Conservation (phyloP, 2,113 vertebrate species). For the Hystrix cristata region DNA sequence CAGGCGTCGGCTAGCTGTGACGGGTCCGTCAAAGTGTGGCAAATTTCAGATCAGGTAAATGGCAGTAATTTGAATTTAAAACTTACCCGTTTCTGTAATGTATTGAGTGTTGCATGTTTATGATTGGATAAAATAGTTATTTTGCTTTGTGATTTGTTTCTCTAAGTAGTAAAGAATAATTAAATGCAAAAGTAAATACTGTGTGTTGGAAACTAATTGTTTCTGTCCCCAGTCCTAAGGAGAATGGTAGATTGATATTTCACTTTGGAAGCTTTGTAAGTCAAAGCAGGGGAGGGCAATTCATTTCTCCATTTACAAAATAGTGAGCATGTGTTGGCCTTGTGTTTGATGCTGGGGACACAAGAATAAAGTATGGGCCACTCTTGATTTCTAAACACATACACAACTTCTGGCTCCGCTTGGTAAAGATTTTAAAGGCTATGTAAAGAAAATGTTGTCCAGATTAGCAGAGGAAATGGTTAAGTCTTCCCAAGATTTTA, state of each 20-base stretch:
- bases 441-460: neutral
- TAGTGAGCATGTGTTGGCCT: neutral
- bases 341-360: neutral
- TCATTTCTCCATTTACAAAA: neutral
- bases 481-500: slow-evolving; percentile 3
- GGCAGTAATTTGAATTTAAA: slow-evolving; percentile 58
- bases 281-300: neutral
- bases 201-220: neutral
- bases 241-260: slow-evolving; percentile 37
- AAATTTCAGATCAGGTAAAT: slow-evolving; percentile 94
- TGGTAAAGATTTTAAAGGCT: slow-evolving; percentile 32
- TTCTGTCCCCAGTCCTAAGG: slow-evolving; percentile 13
- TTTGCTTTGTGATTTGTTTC: slow-evolving; percentile 39
- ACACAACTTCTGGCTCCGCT: neutral
- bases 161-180: slow-evolving; percentile 31
- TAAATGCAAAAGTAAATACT: neutral
- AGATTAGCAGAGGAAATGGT: neutral
- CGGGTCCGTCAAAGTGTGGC: slow-evolving; percentile 96
- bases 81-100: neutral
- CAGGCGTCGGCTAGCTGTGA: slow-evolving; percentile 98
- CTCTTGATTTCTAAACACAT: slow-evolving; percentile 3
- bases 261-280: slow-evolving; percentile 54
- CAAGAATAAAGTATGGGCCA: neutral
- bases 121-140: slow-evolving; percentile 18
- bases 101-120: neutral